These are phyloP conservation scores for Saguinus midas DNA, from an alignment of 2,113 vertebrate genomes.

Conservation along the genomic window DNA sequence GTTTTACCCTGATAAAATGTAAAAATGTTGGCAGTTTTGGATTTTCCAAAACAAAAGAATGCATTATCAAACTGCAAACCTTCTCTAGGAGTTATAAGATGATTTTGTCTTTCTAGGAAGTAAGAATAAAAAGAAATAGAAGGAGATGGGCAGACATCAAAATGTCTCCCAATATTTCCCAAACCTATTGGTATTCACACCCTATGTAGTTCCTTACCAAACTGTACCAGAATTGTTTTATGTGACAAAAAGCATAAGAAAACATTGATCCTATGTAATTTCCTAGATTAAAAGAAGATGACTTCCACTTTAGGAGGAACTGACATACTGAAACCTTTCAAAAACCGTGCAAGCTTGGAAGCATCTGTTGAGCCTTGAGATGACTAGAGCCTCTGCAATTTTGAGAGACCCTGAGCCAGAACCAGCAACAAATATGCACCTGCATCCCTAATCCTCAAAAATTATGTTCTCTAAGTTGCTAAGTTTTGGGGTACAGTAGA, in stretches of 20 bases:
- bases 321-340: neutral
- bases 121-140: neutral
- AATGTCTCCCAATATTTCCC: neutral
- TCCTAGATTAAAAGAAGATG: neutral
- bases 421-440: neutral
- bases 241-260: neutral
- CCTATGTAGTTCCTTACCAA: neutral
- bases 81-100: neutral
- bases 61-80: neutral
- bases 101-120: neutral
- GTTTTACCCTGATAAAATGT: neutral
- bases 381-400: neutral
- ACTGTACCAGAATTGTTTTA: neutral
- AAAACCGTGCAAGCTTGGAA: neutral
- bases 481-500: neutral
- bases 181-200: neutral
- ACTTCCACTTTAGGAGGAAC: neutral
- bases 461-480: neutral
- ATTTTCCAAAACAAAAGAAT: neutral
- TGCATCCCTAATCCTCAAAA: neutral
- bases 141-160: neutral
- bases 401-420: neutral
- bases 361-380: neutral
- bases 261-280: neutral
- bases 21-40: neutral